phyloP scores from a whole-genome alignment of 2,888 invertebrate genomes.

The Tholera decimalis region DNA sequence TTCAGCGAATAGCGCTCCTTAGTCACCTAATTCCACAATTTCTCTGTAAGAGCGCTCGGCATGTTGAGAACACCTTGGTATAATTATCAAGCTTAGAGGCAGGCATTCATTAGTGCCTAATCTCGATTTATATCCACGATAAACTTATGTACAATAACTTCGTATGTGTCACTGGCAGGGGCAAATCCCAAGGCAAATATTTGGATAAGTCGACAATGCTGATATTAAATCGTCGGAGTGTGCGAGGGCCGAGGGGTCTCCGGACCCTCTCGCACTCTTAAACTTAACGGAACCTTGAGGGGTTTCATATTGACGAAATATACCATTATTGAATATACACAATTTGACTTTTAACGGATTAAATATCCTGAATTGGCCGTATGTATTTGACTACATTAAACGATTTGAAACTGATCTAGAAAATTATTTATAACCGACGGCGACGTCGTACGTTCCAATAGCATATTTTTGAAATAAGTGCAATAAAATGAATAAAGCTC shows the following conservation, averaged over 20 bases:
- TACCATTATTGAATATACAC: slow-evolving; percentile 71
- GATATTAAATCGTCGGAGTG: slow-evolving; percentile 64
- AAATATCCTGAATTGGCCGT: slow-evolving; percentile 67
- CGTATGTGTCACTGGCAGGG: slow-evolving; percentile 68
- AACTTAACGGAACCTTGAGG: slow-evolving; percentile 66
- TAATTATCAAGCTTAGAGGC: slow-evolving; percentile 39
- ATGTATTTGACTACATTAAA: slow-evolving; percentile 11
- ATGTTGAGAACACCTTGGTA: slow-evolving; percentile 26
- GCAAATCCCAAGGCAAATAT: slow-evolving; percentile 79
- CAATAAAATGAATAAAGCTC: too few relatives aligned
- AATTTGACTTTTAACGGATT: slow-evolving; percentile 73
- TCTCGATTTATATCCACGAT: slow-evolving; percentile 36
- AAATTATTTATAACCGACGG: too few relatives aligned
- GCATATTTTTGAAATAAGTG: too few relatives aligned
- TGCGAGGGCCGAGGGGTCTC: slow-evolving; percentile 22
- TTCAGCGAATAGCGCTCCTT: slow-evolving; percentile 7
- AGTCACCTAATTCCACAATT: slow-evolving; percentile 17
- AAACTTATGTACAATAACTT: slow-evolving; percentile 62
- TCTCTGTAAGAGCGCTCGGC: slow-evolving; percentile 22
- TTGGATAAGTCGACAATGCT: slow-evolving; percentile 75
- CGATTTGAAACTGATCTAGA: neutral
- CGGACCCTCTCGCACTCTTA: slow-evolving; percentile 55
- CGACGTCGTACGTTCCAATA: too few relatives aligned
- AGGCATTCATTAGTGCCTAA: slow-evolving; percentile 27
- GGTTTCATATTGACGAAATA: slow-evolving; percentile 78